Conservation (phyloP, 2,888 invertebrate genomes). For the Protophormia terraenovae region DNA sequence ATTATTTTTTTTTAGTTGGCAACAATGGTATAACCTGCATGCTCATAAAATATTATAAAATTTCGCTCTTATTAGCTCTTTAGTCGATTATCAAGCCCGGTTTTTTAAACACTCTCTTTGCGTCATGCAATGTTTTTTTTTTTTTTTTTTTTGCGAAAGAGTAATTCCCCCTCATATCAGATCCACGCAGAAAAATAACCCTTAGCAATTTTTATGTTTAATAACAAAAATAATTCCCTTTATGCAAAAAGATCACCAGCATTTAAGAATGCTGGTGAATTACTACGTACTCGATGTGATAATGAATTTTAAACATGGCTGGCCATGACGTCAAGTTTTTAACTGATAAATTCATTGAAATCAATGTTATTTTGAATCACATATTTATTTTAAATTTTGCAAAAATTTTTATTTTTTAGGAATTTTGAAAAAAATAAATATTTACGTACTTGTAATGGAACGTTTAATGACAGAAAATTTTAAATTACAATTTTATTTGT, state of each 20-base stretch:
- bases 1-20: too few relatives aligned
- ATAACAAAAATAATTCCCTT: background rate
- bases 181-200: background rate
- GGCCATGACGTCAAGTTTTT: constrained; percentile 34
- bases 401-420: background rate
- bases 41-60: too few relatives aligned
- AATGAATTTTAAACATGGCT: background rate
- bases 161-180: background rate
- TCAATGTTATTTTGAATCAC: background rate
- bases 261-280: background rate
- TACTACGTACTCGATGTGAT: background rate
- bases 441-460: too few relatives aligned
- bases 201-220: background rate
- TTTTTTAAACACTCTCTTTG: background rate
- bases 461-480: background rate
- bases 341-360: constrained; percentile 16
- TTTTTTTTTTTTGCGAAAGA: background rate
- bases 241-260: background rate
- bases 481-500: background rate
- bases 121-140: background rate
- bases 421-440: background rate
- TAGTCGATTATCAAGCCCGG: background rate
- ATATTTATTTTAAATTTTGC: background rate
- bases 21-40: too few relatives aligned
- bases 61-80: background rate